A percentile compares a stretch with the other conserved stretches of the same genome.
Evolutionary conservation across 2,888 invertebrate genomes (phyloP).

Genomic region (Toxonevra muliebris): DNA sequence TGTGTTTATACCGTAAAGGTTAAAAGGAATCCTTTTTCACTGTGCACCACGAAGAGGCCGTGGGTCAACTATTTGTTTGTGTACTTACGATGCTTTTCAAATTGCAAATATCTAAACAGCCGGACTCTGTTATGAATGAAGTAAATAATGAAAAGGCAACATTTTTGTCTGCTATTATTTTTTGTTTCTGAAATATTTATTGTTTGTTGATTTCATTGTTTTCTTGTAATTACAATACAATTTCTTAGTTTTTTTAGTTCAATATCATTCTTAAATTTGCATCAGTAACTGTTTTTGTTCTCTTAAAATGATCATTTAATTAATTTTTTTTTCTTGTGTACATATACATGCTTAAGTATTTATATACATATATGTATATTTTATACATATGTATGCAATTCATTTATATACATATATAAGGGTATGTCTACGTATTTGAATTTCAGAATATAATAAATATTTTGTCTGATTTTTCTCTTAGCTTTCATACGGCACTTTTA

Average conservation of each 20-base stretch:
- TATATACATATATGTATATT: neutral
- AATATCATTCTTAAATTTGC: neutral
- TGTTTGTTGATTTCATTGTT: neutral
- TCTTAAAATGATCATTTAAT: neutral
- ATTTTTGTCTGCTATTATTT: constrained; percentile 2
- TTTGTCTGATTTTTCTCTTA: neutral
- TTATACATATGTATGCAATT: constrained; percentile 45
- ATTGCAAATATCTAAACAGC: too few species aligned
- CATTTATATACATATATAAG: neutral
- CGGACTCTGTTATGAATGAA: too few species aligned
- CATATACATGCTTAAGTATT: neutral
- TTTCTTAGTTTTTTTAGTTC: too few species aligned
- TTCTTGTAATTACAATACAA: neutral
- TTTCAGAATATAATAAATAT: neutral
- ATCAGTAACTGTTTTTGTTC: neutral
- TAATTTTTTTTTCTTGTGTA: neutral
- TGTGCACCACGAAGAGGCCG: too few species aligned
- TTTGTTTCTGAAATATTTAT: neutral
- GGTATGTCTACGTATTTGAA: too few species aligned
- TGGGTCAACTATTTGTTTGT: neutral
- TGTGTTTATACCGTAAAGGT: too few species aligned
- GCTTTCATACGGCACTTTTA: neutral
- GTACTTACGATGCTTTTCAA: too few species aligned
- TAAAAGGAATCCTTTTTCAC: too few species aligned
- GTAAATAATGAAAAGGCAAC: neutral